Evolutionary conservation across 2,797 vertebrate species (phyloP).

Genomic region (Rhinophrynus dorsalis): DNA sequence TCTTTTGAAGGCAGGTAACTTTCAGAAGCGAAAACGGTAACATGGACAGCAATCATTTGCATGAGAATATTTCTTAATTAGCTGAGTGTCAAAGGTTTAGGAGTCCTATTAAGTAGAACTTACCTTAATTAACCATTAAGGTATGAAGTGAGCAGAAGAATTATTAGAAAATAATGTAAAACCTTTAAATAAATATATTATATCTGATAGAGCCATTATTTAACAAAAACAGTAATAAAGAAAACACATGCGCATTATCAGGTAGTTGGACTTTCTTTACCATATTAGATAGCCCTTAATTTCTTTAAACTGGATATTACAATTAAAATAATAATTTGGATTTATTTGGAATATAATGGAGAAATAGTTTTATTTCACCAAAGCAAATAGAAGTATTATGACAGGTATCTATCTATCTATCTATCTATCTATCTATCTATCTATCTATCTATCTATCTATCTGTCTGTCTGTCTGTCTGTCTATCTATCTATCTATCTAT

Average conservation of each 20-base stretch:
- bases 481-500: too few relatives aligned
- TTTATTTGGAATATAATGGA: too few relatives aligned
- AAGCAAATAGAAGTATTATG: too few relatives aligned
- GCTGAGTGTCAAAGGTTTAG: constrained; percentile 14
- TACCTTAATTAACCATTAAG: background rate
- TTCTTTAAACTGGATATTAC: too few relatives aligned
- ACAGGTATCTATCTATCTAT: too few relatives aligned
- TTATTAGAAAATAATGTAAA: background rate
- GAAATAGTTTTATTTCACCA: too few relatives aligned
- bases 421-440: too few relatives aligned
- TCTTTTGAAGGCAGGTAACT: constrained; percentile 26
- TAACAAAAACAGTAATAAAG: background rate
- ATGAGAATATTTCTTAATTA: constrained; percentile 51
- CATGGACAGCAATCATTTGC: constrained; percentile 21
- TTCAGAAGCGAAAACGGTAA: constrained; percentile 35
- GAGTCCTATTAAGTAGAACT: constrained; percentile 24
- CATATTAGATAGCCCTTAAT: too few relatives aligned
- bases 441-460: too few relatives aligned
- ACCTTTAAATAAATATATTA: background rate
- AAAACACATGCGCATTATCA: constrained; percentile 1
- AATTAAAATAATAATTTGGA: too few relatives aligned
- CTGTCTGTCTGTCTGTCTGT: too few relatives aligned
- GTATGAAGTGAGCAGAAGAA: background rate
- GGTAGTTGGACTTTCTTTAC: too few relatives aligned
- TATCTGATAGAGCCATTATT: background rate